These are phyloP conservation scores for Notothenia rossii DNA, from an alignment of 2,113 vertebrate genomes.

Conservation along the genomic window DNA sequence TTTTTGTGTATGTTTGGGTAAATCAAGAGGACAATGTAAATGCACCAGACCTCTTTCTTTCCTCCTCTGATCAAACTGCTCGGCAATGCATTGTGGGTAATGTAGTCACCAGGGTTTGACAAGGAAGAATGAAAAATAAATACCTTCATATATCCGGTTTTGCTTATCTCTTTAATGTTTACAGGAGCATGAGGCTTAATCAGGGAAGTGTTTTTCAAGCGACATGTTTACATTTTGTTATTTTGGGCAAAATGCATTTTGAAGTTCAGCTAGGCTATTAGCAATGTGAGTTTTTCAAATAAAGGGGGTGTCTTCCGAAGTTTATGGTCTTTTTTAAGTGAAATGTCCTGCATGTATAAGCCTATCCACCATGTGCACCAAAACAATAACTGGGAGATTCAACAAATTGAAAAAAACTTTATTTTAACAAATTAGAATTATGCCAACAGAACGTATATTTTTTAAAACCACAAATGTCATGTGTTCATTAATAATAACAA, in stretches of 20 bases:
- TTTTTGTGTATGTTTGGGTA: too few species aligned
- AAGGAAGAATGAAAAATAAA: neutral
- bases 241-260: neutral
- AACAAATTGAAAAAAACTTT: neutral
- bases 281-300: neutral
- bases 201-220: neutral
- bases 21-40: too few species aligned
- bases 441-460: too few species aligned
- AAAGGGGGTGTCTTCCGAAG: neutral
- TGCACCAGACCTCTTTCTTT: too few species aligned
- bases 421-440: too few species aligned
- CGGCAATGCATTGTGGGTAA: neutral
- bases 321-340: neutral
- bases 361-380: neutral
- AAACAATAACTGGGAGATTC: neutral
- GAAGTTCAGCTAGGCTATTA: neutral
- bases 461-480: too few species aligned
- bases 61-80: too few species aligned
- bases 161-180: neutral
- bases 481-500: too few species aligned
- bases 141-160: neutral
- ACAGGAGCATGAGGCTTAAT: neutral
- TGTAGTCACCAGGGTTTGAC: neutral
- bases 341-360: neutral
- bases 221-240: neutral